A percentile compares a stretch with the other conserved stretches of the same genome.
phyloP scores from a whole-genome alignment of 2,797 vertebrate species.

The Falco columbarius region DNA sequence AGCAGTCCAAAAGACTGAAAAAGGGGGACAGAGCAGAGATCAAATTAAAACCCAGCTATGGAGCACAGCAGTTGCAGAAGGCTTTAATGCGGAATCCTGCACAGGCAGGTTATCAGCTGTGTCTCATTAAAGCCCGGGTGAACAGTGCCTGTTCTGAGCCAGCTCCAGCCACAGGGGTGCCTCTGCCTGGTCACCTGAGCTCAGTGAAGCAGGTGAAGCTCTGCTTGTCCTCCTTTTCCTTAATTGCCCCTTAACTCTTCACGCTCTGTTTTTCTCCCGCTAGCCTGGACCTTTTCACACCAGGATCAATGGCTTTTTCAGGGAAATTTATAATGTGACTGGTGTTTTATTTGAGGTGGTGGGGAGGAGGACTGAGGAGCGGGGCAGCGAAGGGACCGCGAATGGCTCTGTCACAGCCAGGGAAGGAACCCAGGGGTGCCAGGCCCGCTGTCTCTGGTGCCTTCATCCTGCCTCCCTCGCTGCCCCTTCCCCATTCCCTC shows the following conservation, averaged over 20 bases:
- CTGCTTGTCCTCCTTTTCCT: not conserved
- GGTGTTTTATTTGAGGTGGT: not conserved
- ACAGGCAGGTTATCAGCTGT: not conserved
- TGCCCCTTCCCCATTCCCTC: not conserved
- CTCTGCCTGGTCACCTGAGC: not conserved
- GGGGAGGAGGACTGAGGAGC: not conserved
- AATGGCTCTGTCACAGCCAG: rapidly evolving
- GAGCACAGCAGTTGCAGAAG: not conserved
- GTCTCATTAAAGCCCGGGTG: not conserved
- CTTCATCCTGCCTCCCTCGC: not conserved
- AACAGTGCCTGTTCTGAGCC: not conserved
- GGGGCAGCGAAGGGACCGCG: not conserved
- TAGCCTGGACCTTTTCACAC: not conserved
- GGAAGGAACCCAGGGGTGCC: not conserved
- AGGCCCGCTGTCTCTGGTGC: not conserved
- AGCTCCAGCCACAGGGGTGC: rapidly evolving
- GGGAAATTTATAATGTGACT: rapidly evolving
- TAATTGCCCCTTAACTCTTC: not conserved
- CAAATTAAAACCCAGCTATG: not conserved
- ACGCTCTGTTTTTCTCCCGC: not conserved
- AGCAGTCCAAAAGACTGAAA: not conserved
- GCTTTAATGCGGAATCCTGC: not conserved
- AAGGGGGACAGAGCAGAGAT: not conserved
- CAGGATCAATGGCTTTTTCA: not conserved
- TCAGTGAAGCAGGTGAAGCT: rapidly evolving